Base-by-base conservation (phyloP, 2,888 invertebrate genomes). In the Eilema sororculum region DNA sequence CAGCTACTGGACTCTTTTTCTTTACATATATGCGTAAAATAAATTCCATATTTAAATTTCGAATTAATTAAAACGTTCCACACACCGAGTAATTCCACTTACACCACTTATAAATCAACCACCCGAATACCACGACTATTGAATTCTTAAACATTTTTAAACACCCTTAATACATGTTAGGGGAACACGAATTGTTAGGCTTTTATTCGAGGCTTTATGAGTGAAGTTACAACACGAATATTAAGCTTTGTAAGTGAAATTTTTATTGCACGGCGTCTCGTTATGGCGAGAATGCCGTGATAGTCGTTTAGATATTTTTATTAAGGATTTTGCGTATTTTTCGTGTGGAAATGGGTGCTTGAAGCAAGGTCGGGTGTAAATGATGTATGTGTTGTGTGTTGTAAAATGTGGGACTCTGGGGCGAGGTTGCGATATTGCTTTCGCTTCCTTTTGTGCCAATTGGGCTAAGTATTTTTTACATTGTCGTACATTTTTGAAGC, bases 91-190 rank as follows among this genome's bases (percentile, higher is more conserved):
- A 28, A 70, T 67, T 52, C 59, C 67, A 60, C 57, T 57, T 68
- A 58, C 13, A 62, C 59, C 60, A 58, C 61, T 61, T 65, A 66
- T 72, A 69, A 72, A 72, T 72, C 72, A 65, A 57, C 62, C 68
- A 62, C 22, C 25, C 30, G 63, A 66, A 72, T 69, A 56, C 72
- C 72, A 9, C 33, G 33, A 65, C 67, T 67, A 81, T 81, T 78
- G 72, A 81, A 79, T 75, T 74, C 81, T 85, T 82, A 83, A 83
- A 81, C 82, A 78, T 77, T 81, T 82, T 80, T 80, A 80, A 82
- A 80, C 69, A 70, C 65, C 59, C 69, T 68, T 79, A 78, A 75
- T 76, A 76, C 79, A 74, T 79, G 69, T 71, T 69, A 66, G 72
- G 72, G 66, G 57, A 72, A 66, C 68, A 63, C 68, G 68, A 87